phyloP scores from a whole-genome alignment of 2,888 invertebrate species.

The Bellardia bayeri region DNA sequence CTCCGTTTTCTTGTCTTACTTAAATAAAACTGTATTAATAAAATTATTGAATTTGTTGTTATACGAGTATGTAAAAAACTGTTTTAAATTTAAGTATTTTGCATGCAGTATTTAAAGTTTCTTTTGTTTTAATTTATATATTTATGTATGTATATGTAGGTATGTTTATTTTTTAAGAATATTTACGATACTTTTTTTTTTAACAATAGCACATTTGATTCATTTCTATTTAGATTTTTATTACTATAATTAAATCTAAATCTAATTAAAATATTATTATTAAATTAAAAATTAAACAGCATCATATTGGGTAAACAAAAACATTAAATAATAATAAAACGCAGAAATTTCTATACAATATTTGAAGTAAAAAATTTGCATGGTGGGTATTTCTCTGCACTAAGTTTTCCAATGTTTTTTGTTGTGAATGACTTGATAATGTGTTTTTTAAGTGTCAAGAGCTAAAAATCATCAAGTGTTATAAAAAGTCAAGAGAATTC shows the following conservation, averaged over 20 bases:
- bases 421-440: no score
- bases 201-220: constrained; percentile 76
- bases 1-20: constrained; percentile 63
- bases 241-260: constrained; percentile 65
- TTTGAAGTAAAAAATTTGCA: constrained; percentile 46
- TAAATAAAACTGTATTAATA: constrained; percentile 67
- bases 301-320: constrained; percentile 15
- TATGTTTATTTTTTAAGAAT: constrained; percentile 39
- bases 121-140: constrained; percentile 30
- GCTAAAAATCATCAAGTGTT: no score
- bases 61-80: constrained; percentile 50
- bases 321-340: constrained; percentile 50
- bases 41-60: constrained; percentile 41
- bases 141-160: background rate
- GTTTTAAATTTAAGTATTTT: constrained; percentile 52
- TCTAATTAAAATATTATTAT: constrained; percentile 51
- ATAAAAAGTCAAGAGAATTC: no score
- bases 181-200: constrained; percentile 60
- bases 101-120: constrained; percentile 66
- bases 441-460: no score
- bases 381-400: constrained; percentile 59
- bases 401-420: background rate
- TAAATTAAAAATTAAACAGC: constrained; percentile 36
- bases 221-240: constrained; percentile 72
- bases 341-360: constrained; percentile 50